Base-by-base conservation (phyloP, 2,888 invertebrate genomes). In the Dysmachus trigonus region DNA sequence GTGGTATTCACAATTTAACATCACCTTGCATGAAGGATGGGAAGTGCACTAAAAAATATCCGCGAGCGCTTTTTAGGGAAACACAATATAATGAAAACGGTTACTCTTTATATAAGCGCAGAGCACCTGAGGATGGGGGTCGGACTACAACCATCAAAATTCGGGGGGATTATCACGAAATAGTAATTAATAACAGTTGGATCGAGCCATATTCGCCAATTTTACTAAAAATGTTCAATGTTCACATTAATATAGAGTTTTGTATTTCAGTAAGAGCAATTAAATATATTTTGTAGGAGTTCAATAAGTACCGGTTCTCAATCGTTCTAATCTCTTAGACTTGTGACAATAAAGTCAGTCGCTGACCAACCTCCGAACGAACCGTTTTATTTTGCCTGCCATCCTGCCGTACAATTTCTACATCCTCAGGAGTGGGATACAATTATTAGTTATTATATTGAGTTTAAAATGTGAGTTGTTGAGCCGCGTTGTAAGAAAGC, bases 181-280 rank as follows among this genome's bases (percentile, higher is more conserved):
- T 86, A 77, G 85, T 87, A 85, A 85, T 89, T 30, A 90, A 90
- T 79, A 91, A 91, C 88, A 79, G 89, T 73, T 90, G 89, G 89
- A 88, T 91, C 87, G 90, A 91, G 15, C 91, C 90, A 35, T 90
- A 90, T 88, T 89, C 88, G 13, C 90, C 90, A 22, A 38, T 89
- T 62, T 88, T 90, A 5, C 89, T 87, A 0, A 77, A 77, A 77
- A 41, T 13, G 22, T 77, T 77, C 15, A 87, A 90, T 76, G 89
- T 90, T 5, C 91, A 91, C 87, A 90, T 90, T n/a, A 91, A 92
- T 88, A 91, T 92, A n/a, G 91, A 92, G 86, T 90, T 81, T 86
- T 93, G 92, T 86, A 90, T 89, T 88, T 92, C 91, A 0, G 90
- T 93, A 0, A 91, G 92, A 87, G 89, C 89, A 0, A 91, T 92